A percentile compares a stretch with the other conserved stretches of the same genome.
Conservation (phyloP, 1,140 invertebrate genomes). For the Megalonaias nervosa region DNA sequence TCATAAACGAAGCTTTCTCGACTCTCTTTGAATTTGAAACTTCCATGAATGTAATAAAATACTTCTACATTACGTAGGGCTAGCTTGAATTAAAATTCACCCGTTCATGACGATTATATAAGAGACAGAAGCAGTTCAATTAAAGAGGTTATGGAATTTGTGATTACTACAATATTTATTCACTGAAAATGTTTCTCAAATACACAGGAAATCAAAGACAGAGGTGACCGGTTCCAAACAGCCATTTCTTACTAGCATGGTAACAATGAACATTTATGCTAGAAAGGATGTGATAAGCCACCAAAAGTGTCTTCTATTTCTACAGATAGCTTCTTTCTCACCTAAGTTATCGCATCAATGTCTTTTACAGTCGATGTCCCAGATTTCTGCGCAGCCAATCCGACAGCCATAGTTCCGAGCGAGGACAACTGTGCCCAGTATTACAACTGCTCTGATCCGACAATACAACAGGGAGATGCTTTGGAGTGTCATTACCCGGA, state of each 20-base stretch:
- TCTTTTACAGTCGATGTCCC: slow-evolving; percentile 32
- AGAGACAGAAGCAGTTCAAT: too few species aligned
- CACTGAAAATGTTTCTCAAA: neutral
- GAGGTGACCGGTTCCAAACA: slow-evolving; percentile 7
- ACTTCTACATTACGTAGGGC: too few species aligned
- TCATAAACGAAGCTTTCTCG: too few species aligned
- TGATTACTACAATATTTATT: neutral
- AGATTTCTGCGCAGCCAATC: slow-evolving; percentile 36
- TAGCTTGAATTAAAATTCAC: too few species aligned
- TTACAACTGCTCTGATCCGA: slow-evolving; percentile 48
- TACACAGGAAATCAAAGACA: neutral
- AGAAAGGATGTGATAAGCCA: too few species aligned
- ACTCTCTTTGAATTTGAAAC: too few species aligned
- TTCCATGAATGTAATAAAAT: too few species aligned
- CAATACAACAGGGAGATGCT: neutral
- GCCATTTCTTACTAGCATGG: slow-evolving; percentile 9
- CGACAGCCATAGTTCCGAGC: slow-evolving; percentile 31
- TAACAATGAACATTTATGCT: neutral
- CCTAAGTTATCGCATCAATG: neutral
- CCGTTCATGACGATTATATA: too few species aligned
- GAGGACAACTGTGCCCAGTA: slow-evolving; percentile 56
- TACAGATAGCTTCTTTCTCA: neutral
- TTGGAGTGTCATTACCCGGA: slow-evolving; percentile 50
- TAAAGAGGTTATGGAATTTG: too few species aligned
- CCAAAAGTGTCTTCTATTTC: too few species aligned